Percentiles rank a stretch among this genome's conserved stretches.
Conservation (phyloP, 2,797 vertebrate genomes). For the Babyrousa celebensis region DNA sequence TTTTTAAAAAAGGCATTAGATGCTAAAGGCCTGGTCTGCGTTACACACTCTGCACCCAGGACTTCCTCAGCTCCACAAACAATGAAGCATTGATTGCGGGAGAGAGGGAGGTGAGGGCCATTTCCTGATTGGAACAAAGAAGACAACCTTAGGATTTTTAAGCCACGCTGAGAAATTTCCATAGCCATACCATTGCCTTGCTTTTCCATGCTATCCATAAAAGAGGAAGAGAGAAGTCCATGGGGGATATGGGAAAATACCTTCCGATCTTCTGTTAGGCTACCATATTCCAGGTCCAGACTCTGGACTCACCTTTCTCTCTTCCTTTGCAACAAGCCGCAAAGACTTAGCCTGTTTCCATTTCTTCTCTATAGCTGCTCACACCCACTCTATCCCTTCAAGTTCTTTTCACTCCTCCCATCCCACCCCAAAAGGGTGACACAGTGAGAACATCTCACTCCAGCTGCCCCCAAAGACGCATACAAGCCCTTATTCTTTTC, state of each 20-base stretch:
- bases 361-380: neutral
- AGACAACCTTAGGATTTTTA: neutral
- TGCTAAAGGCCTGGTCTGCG: conserved; percentile 58
- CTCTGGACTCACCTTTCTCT: neutral
- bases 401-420: neutral
- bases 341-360: neutral
- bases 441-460: neutral
- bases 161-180: neutral
- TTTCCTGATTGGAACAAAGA: conserved; percentile 63
- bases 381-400: neutral
- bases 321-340: neutral
- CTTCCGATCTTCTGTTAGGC: neutral
- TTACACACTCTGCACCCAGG: neutral
- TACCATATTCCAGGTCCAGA: neutral
- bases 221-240: neutral
- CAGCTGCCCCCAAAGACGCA: neutral
- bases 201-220: neutral
- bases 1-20: conserved; percentile 3
- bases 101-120: neutral
- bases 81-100: neutral
- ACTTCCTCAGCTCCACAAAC: conserved; percentile 35
- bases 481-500: neutral
- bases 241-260: neutral
- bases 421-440: neutral
- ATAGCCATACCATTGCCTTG: neutral